Evolutionary conservation across 2,888 invertebrate species (phyloP), one percentile per base, ranked within the genome.

Genomic region (Julus scanicus): DNA sequence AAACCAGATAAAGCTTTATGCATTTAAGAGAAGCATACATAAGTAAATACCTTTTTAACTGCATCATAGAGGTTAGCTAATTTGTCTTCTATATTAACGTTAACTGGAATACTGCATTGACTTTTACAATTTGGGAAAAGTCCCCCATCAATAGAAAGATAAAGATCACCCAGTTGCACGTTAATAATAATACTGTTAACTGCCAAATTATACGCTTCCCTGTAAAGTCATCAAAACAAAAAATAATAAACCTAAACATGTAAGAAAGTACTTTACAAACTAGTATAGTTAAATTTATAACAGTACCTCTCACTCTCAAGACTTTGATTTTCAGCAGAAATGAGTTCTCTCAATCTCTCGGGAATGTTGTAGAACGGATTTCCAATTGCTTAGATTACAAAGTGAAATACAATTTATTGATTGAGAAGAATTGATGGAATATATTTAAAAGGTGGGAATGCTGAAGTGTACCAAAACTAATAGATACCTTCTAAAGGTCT

Each of bases 341-440:
- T n/a, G n/a, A 63, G 63, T 63, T 63, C 6, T 63, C 1, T n/a
- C n/a, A 63, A 17, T 6, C n/a, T 6, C 5, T 63, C 63, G n/a
- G 63, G 63, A n/a, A 63, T n/a, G n/a, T n/a, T n/a, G 17, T 6
- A 63, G n/a, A n/a, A 63, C n/a, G 63, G 63, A 63, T 63, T 63
- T 2, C n/a, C 63, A 63, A 63, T 6, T 17, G 63, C 63, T 48
- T 11, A 48, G 48, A 48, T 48, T 63, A 63, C 17, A n/a, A 5
- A 63, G n/a, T 53, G 13, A 63, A 63, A 63, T 63, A 63, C 17
- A n/a, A 17, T n/a, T 17, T n/a, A n/a, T 15, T 4, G 15, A 57
- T 15, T 15, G 15, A 11, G 15, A 57, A 15, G 15, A 15, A 4
- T 11, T 15, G 57, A 57, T 15, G 15, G 15, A 57, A 57, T 48